Evolutionary conservation across 2,113 vertebrate genomes (phyloP), one percentile per base, ranked within the genome.

Genomic region (Hyaena hyaena): DNA sequence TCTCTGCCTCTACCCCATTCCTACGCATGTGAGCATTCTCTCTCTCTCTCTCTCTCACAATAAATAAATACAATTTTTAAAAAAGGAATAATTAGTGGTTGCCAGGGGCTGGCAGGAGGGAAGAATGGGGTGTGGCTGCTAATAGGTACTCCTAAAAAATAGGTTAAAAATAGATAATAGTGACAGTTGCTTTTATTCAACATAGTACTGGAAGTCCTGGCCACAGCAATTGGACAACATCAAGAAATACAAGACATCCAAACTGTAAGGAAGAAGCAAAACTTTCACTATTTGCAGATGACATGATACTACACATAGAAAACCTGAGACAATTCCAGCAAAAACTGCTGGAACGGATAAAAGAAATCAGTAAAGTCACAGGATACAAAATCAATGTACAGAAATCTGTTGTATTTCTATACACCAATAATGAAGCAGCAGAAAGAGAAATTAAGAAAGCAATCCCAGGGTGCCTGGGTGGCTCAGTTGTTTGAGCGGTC

Each of bases 151-250:
- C 45, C 33, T 45, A 23, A 74, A 69, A 14, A 87, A 80, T 23
- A 21, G 81, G 71, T 43, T 68, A 19, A 88, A 96, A 88, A 74
- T 28, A 96, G 76, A 43, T 74, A 58, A 81, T 31, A 65, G 58
- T 35, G 26, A 93, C 24, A 9, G 58, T 58, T 66, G 48, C 73
- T 76, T 48, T 76, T 76, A 45, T 76, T 76, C 73, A 76, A 28
- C 73, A 76, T 45, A 39, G 73, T 76, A 76, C 73, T 76, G 12
- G 26, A 76, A 76, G 24, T 43, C 26, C 73, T 76, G 45, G 14
- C 14, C 43, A 76, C 7, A 17, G 73, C 73, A 76, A 76, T 48
- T 31, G 48, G 43, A 28, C 24, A 76, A 76, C 73, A 76, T 48
- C 45, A 48, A 76, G 24, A 73, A 69, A 69, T 69, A 74, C 43